Percentiles rank a stretch among this genome's conserved stretches.
These are phyloP conservation scores for Heptranchias perlo DNA, from an alignment of 2,113 vertebrate species.

Conservation along the genomic window DNA sequence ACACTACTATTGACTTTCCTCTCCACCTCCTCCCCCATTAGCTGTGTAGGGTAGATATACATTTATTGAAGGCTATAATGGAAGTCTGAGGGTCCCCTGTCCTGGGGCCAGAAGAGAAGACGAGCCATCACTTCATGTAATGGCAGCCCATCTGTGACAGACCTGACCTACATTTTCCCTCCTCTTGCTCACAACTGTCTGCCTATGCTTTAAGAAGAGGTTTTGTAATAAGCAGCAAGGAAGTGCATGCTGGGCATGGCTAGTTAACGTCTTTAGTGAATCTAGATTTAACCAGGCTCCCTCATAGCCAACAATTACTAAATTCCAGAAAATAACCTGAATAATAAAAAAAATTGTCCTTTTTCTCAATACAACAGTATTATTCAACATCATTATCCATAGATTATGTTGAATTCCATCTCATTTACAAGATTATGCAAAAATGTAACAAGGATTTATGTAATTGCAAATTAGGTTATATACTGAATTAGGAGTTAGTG, in stretches of 20 bases:
- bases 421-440: neutral
- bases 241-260: conserved; percentile 52
- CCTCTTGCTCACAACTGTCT: conserved; percentile 68
- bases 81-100: conserved; percentile 79
- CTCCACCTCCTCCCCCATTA: conserved; percentile 54
- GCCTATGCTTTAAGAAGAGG: conserved; percentile 62
- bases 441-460: neutral
- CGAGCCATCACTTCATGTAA: conserved; percentile 80
- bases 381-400: conserved; percentile 14
- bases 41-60: conserved; percentile 64
- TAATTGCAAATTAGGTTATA: neutral
- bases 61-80: conserved; percentile 77
- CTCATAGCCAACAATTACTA: neutral
- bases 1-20: conserved; percentile 66
- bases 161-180: conserved; percentile 87
- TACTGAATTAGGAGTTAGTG: neutral
- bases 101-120: conserved; percentile 76
- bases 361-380: neutral
- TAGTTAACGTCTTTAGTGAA: conserved; percentile 47
- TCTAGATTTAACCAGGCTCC: conserved; percentile 5
- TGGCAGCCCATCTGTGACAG: conserved; percentile 77
- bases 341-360: neutral
- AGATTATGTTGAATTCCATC: neutral
- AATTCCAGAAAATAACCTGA: neutral
- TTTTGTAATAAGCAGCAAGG: conserved; percentile 60